Conservation (phyloP, 2,797 vertebrate species). For the Pygocentrus nattereri region DNA sequence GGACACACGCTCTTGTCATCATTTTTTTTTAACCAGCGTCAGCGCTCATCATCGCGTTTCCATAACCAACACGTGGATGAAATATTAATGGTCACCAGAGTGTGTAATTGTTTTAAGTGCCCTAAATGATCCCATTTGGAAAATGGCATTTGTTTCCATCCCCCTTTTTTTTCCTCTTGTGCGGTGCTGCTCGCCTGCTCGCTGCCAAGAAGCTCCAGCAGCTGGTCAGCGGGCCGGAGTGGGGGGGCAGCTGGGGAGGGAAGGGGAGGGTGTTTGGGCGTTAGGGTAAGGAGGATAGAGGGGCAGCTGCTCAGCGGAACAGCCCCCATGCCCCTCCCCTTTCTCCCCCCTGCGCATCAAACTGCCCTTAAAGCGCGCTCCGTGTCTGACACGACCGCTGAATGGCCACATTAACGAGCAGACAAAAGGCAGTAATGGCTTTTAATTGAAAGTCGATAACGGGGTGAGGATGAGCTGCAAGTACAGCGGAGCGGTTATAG, state of each 20-base stretch:
- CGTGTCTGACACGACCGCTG: constrained; percentile 72
- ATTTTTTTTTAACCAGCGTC: not conserved
- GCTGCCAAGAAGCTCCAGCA: constrained; percentile 85
- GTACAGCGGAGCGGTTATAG: constrained; percentile 43
- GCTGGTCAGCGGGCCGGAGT: constrained; percentile 88
- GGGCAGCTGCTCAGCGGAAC: constrained; percentile 31
- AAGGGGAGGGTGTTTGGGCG: not conserved
- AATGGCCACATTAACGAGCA: constrained; percentile 83
- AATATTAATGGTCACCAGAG: constrained; percentile 85
- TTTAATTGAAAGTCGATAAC: constrained; percentile 88
- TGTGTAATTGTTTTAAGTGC: constrained; percentile 89
- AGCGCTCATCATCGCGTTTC: constrained; percentile 64
- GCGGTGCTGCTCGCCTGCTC: constrained; percentile 80
- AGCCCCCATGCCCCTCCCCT: constrained; percentile 10
- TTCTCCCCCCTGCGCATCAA: constrained; percentile 43
- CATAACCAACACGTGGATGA: constrained; percentile 82
- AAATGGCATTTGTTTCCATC: constrained; percentile 85
- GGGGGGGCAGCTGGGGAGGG: not conserved
- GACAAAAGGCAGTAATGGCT: constrained; percentile 86
- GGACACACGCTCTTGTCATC: not conserved
- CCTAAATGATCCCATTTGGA: constrained; percentile 90
- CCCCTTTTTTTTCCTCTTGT: constrained; percentile 63
- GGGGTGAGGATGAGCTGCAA: constrained; percentile 44
- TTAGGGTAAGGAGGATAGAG: not conserved
- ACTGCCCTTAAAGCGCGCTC: constrained; percentile 66